Evolutionary conservation across 2,888 invertebrate genomes (phyloP).

Genomic region (Drosophila kambysellisi): DNA sequence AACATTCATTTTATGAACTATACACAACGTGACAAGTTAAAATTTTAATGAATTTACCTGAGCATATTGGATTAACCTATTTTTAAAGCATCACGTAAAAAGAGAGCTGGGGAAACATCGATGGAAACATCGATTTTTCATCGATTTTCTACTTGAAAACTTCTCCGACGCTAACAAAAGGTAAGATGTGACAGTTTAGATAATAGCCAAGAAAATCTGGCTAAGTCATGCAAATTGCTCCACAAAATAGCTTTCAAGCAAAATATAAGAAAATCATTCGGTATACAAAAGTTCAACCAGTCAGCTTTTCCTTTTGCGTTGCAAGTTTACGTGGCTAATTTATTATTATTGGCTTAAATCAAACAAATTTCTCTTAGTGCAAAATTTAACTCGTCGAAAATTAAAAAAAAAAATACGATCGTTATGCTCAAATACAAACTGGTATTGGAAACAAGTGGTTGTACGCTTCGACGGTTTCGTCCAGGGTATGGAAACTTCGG

Average conservation of each 20-base stretch:
- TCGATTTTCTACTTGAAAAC: not conserved
- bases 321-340: rapidly evolving
- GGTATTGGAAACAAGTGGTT: not conserved
- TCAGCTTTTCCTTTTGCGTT: not conserved
- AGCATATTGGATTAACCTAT: not conserved
- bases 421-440: not conserved
- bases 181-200: not conserved
- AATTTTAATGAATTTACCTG: conserved; percentile 16
- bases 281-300: not conserved
- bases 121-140: not conserved
- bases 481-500: not conserved
- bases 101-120: not conserved
- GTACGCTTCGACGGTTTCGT: not conserved
- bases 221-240: not conserved
- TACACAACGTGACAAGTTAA: not conserved
- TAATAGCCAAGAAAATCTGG: not conserved
- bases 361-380: not conserved
- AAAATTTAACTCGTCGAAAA: not conserved
- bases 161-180: not conserved
- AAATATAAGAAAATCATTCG: not conserved
- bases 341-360: not conserved
- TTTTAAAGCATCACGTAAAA: not conserved
- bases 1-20: conserved; percentile 15
- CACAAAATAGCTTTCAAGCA: not conserved
- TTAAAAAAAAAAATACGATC: not conserved